These are phyloP conservation scores for Aurelia aurita DNA, from an alignment of 30 jellyfish, hydroid and myxozoan genomes.

Conservation along the genomic window DNA sequence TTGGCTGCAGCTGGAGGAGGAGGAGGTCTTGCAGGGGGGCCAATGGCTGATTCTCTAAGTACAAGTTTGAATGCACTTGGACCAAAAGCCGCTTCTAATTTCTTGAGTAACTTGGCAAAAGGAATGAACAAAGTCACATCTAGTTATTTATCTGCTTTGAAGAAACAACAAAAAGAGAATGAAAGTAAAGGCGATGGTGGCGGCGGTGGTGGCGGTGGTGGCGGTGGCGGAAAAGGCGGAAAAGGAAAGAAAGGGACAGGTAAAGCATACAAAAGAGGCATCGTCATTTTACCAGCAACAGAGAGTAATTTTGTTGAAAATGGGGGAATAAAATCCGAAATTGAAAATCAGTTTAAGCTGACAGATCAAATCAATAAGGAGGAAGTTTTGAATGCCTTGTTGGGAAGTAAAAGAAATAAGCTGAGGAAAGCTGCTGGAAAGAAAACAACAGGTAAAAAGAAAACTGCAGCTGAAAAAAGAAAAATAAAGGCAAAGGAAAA, in stretches of 20 bases:
- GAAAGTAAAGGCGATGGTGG: conserved; percentile 7
- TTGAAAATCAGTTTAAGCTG: not conserved
- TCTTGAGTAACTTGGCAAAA: conserved; percentile 79
- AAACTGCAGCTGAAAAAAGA: conserved; percentile 51
- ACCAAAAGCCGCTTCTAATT: conserved; percentile 80
- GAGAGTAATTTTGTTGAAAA: not conserved
- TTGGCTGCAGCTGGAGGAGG: conserved; percentile 30
- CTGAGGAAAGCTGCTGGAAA: conserved; percentile 9
- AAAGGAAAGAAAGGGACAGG: conserved; percentile 65
- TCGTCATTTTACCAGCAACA: conserved; percentile 38
- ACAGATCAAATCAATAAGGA: conserved; percentile 23
- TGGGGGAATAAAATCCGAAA: conserved; percentile 36
- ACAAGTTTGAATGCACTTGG: conserved; percentile 79
- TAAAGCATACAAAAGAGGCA: conserved; percentile 67
- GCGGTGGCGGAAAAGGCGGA: conserved; percentile 56
- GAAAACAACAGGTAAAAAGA: conserved; percentile 18
- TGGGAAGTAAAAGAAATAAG: conserved; percentile 41
- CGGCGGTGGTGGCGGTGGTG: conserved; percentile 47
- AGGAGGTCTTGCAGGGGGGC: conserved; percentile 76
- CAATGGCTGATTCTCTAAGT: conserved; percentile 67
- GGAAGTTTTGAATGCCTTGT: conserved; percentile 34
- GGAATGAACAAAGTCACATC: conserved; percentile 95
- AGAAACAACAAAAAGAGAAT: conserved; percentile 61
- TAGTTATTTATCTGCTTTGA: conserved; percentile 68
- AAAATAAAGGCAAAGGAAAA: conserved; percentile 53